phyloP scores from a whole-genome alignment of 2,888 invertebrate species.

The Phymatocera aterrima region DNA sequence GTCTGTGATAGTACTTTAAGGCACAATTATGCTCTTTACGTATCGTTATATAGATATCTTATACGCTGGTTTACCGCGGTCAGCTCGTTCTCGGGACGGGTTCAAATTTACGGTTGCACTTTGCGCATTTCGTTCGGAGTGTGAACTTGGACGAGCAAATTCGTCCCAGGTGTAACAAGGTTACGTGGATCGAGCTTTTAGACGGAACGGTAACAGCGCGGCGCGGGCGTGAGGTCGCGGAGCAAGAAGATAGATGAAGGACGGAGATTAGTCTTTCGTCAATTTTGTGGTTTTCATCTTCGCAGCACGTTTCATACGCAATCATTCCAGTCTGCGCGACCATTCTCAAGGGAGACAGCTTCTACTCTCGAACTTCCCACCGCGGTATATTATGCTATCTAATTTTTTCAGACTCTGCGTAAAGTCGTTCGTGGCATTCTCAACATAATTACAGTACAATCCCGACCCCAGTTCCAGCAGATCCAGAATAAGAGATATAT shows the following conservation, averaged over 20 bases:
- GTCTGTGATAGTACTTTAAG: no score
- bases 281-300: constrained; percentile 27
- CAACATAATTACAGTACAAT: not conserved
- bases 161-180: constrained; percentile 28
- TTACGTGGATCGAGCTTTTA: constrained; percentile 25
- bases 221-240: not conserved
- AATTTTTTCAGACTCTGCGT: not conserved
- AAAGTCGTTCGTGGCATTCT: not conserved
- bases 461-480: not conserved
- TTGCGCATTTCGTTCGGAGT: not conserved
- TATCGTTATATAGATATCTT: not conserved
- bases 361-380: not conserved
- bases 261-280: constrained; percentile 25
- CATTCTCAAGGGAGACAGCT: not conserved
- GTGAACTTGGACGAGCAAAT: constrained; percentile 15
- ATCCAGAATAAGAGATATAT: not conserved
- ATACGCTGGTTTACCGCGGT: not conserved
- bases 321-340: constrained; percentile 7
- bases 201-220: not conserved
- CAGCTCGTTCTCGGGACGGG: not conserved
- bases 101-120: constrained; percentile 11
- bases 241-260: constrained; percentile 10
- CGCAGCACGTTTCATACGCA: not conserved
- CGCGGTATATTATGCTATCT: constrained; percentile 11
- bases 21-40: no score